Percentiles rank a stretch among this genome's conserved stretches.
Conservation (phyloP, 2,797 vertebrate species). For the Melanotaenia trifasciata region DNA sequence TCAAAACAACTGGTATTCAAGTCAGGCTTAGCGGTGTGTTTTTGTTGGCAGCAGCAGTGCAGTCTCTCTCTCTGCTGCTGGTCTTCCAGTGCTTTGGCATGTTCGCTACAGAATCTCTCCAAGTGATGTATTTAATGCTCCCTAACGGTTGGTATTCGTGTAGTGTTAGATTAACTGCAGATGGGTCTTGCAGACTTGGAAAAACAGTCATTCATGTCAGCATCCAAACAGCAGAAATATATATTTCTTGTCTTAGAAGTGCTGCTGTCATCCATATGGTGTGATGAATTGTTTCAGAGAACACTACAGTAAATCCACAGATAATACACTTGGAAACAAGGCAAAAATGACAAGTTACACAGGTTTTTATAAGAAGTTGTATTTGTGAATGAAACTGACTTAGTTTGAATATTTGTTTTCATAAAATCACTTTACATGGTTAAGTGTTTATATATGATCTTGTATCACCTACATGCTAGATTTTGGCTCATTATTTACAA, state of each 20-base stretch:
- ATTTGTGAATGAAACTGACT: not conserved
- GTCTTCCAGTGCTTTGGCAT: constrained; percentile 12
- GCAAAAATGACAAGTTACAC: not conserved
- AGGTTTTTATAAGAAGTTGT: not conserved
- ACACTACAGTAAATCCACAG: not conserved
- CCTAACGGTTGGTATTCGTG: constrained; percentile 12
- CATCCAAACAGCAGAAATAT: constrained; percentile 8
- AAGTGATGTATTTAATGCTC: constrained; percentile 20
- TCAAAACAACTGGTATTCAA: not conserved
- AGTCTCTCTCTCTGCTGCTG: not conserved
- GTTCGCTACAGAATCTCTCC: not conserved
- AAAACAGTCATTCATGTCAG: constrained; percentile 3
- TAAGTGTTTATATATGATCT: not conserved
- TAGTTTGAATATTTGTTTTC: not conserved
- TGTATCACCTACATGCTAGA: not conserved
- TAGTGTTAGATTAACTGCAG: constrained; percentile 38
- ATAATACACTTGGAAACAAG: not conserved
- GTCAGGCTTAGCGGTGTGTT: not conserved
- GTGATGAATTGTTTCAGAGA: constrained; percentile 1
- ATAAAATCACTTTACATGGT: not conserved
- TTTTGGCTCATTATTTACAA: not conserved
- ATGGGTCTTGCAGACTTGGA: constrained; percentile 18
- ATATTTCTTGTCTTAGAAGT: not conserved
- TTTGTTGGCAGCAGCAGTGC: constrained; percentile 10
- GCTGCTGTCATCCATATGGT: not conserved